Evolutionary conservation across 2,888 invertebrate species (phyloP).

Genomic region (Lapara coniferarum): DNA sequence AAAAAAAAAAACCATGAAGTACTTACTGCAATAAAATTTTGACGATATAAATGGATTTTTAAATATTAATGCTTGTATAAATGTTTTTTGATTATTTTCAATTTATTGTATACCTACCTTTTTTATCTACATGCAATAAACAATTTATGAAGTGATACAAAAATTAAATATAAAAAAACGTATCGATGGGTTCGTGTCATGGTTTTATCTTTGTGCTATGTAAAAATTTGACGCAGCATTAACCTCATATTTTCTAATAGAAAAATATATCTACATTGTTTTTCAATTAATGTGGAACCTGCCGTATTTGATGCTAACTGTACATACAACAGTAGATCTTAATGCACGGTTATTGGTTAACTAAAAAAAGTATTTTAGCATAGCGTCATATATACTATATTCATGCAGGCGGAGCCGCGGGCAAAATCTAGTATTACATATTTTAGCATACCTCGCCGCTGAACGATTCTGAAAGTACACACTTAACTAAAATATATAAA

Average conservation of each 20-base stretch:
- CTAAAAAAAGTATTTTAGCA: no score
- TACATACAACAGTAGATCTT: no score
- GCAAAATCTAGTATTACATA: no score
- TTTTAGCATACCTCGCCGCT: no score
- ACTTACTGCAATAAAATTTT: background rate
- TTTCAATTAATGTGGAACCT: no score
- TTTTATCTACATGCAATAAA: conserved; percentile 14
- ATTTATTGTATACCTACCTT: conserved; percentile 19
- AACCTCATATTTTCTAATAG: background rate
- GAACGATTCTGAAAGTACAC: no score
- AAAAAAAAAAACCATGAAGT: no score
- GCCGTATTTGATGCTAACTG: no score
- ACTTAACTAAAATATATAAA: no score
- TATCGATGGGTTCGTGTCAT: conserved; percentile 19
- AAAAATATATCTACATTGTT: background rate
- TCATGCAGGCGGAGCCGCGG: no score
- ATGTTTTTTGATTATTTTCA: conserved; percentile 7
- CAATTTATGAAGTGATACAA: background rate
- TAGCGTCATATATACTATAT: no score
- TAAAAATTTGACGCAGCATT: conserved; percentile 7
- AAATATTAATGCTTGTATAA: background rate
- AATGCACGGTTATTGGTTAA: no score
- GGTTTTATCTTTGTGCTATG: background rate
- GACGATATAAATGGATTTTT: background rate
- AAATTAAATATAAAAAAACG: conserved; percentile 1